A percentile compares a stretch with the other conserved stretches of the same genome.
phyloP scores from a whole-genome alignment of 92 coral and sea anemone genomes.

The Nematostella vectensis region DNA sequence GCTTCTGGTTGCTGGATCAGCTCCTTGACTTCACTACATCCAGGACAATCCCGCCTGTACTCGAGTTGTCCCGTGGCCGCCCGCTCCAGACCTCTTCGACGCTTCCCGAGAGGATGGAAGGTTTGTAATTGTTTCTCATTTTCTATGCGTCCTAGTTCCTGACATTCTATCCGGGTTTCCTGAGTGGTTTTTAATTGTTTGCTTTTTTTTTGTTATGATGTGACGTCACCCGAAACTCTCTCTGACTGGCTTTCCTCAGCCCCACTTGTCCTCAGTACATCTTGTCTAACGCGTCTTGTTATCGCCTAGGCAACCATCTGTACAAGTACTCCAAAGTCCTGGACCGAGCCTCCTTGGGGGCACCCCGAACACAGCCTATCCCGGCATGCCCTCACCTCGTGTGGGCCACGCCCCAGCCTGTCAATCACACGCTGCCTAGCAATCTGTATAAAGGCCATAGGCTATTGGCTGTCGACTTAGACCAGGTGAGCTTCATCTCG shows the following conservation, averaged over 20 bases:
- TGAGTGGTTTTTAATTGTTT: too few species aligned
- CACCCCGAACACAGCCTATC: slow-evolving; percentile 74
- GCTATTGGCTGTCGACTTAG: slow-evolving; percentile 63
- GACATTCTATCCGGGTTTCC: neutral
- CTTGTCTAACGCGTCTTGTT: too few species aligned
- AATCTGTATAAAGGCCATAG: slow-evolving; percentile 75
- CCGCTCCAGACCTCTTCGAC: slow-evolving; percentile 28
- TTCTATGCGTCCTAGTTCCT: neutral
- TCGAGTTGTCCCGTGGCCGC: slow-evolving; percentile 44
- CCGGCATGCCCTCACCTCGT: slow-evolving; percentile 64
- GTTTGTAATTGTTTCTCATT: slow-evolving; percentile 10
- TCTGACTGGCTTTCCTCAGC: too few species aligned
- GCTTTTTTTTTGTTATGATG: too few species aligned
- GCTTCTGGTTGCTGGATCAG: slow-evolving; percentile 86
- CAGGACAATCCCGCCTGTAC: slow-evolving; percentile 44
- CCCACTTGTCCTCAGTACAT: too few species aligned
- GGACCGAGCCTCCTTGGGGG: slow-evolving; percentile 68
- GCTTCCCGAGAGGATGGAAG: slow-evolving; percentile 97
- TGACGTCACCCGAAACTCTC: too few species aligned
- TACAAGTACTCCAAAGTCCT: slow-evolving; percentile 95
- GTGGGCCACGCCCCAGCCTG: slow-evolving; percentile 82
- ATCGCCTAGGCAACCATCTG: slow-evolving; percentile 94
- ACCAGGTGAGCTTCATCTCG: slow-evolving; percentile 46
- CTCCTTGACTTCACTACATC: slow-evolving; percentile 69
- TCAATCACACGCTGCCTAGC: slow-evolving; percentile 67